phyloP scores from a whole-genome alignment of 1,140 invertebrate species.

The Maniola jurtina region DNA sequence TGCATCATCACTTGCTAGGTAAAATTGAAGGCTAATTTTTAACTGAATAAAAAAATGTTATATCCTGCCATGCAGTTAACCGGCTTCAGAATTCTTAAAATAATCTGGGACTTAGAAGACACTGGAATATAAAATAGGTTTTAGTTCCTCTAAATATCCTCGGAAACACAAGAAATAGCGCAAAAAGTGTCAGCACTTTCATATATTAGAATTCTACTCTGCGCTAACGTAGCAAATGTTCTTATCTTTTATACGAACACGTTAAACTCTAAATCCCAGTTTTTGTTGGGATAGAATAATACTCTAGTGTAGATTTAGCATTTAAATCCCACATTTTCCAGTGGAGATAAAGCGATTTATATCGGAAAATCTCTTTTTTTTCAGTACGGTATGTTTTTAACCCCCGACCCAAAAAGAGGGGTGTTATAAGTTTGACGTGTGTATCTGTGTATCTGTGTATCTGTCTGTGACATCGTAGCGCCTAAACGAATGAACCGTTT shows the following conservation, averaged over 20 bases:
- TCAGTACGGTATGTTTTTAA: too few species aligned
- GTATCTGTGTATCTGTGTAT: too few species aligned
- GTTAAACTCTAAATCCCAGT: constrained; percentile 5
- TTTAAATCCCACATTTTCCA: background rate
- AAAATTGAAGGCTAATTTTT: too few species aligned
- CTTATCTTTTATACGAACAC: constrained; percentile 12
- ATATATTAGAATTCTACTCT: constrained; percentile 14
- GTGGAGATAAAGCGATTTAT: background rate
- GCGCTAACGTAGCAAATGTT: constrained; percentile 12
- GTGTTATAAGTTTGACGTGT: too few species aligned
- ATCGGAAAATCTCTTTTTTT: background rate
- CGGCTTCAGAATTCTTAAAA: background rate
- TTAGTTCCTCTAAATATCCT: constrained; percentile 8
- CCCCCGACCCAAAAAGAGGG: too few species aligned
- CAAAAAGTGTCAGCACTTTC: constrained; percentile 14
- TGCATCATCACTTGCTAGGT: too few species aligned
- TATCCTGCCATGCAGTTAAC: background rate
- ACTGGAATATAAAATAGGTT: constrained; percentile 4
- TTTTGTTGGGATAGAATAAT: constrained; percentile 6
- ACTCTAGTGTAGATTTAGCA: background rate
- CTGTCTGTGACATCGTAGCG: too few species aligned
- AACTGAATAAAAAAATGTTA: background rate
- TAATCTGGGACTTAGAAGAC: background rate
- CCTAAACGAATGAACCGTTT: too few species aligned
- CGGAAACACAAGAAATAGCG: constrained; percentile 7